Conservation (phyloP, 1,140 invertebrate genomes). For the Asbolus verrucosus region DNA sequence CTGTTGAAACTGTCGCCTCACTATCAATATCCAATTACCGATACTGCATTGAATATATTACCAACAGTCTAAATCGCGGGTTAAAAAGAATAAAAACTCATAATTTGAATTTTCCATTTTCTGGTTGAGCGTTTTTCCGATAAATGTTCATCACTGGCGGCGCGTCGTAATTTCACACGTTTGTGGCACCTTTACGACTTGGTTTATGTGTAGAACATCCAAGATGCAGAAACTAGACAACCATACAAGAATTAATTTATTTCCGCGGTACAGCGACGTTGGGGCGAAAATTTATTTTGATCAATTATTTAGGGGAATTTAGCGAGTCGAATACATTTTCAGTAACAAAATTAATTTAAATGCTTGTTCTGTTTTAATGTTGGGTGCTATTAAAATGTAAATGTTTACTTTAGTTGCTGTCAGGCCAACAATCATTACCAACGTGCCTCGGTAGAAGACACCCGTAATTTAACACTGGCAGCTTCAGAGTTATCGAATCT, state of each 20-base stretch:
- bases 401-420: constrained; percentile 19
- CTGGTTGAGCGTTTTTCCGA: no score
- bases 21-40: no score
- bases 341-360: constrained; percentile 31
- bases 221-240: neutral
- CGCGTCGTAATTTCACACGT: no score
- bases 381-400: constrained; percentile 33
- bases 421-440: constrained; percentile 9
- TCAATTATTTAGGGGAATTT: constrained; percentile 33
- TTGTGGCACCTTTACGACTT: no score
- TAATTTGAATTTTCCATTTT: no score
- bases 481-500: constrained; percentile 9
- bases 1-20: no score
- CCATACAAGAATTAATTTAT: constrained; percentile 1
- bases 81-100: no score
- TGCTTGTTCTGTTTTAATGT: constrained; percentile 13
- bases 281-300: constrained; percentile 11
- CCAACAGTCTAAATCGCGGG: no score
- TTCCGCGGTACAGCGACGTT: constrained; percentile 1
- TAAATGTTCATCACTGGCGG: no score
- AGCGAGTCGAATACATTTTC: constrained; percentile 15
- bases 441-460: no score
- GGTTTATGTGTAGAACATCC: neutral
- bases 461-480: no score
- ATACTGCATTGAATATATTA: no score